Evolutionary conservation across 2,797 vertebrate genomes (phyloP).

Genomic region (Thripadectes ignobilis): DNA sequence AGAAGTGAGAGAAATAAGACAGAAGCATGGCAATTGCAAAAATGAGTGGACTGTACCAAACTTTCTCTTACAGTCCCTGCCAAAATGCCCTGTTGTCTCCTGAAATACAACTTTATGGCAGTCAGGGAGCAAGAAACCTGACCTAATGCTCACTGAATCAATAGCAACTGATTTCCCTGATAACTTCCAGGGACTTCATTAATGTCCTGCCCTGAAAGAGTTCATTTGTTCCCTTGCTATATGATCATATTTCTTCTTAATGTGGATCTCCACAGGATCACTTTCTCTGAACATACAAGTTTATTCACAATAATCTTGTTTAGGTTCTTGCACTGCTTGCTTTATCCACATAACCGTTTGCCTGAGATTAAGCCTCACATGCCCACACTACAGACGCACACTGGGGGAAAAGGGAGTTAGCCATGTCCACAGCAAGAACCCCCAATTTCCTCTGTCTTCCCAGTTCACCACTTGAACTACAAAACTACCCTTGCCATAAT

Average conservation of each 20-base stretch:
- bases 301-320: neutral
- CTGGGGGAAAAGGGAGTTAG: neutral
- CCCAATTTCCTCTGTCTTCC: neutral
- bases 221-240: neutral
- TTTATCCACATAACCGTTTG: neutral
- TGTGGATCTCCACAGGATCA: neutral
- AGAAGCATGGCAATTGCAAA: neutral
- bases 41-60: neutral
- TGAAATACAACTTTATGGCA: constrained; percentile 36
- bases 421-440: neutral
- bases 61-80: neutral
- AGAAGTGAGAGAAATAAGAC: neutral
- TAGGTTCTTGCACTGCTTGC: neutral
- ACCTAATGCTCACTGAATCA: constrained; percentile 46
- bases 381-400: neutral
- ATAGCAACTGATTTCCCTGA: constrained; percentile 28
- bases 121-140: constrained; percentile 22
- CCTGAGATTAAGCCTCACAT: neutral
- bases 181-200: neutral
- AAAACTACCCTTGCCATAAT: neutral
- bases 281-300: neutral
- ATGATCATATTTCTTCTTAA: constrained; percentile 26
- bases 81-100: constrained; percentile 18
- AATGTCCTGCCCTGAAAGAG: neutral
- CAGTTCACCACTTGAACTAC: neutral